A percentile compares a stretch with the other conserved stretches of the same genome.
These are phyloP conservation scores for Ceratitis capitata DNA, from an alignment of 1,140 invertebrate genomes.

Conservation along the genomic window DNA sequence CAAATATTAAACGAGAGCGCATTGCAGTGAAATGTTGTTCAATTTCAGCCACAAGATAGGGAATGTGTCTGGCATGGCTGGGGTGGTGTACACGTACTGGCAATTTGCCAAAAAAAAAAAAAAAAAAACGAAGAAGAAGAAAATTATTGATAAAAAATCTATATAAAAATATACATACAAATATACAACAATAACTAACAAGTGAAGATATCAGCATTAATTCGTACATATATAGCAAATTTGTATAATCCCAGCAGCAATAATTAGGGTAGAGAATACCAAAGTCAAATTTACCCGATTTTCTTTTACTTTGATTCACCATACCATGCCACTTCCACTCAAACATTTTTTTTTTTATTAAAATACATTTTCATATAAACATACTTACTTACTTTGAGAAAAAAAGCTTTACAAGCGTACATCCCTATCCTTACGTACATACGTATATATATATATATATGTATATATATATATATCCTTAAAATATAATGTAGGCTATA, in stretches of 20 bases:
- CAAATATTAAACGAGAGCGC: neutral
- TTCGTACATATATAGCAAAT: no score
- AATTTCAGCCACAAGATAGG: neutral
- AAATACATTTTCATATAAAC: no score
- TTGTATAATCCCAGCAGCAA: no score
- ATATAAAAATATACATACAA: neutral
- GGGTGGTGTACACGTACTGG: neutral
- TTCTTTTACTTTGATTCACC: no score
- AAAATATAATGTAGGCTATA: neutral
- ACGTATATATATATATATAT: neutral
- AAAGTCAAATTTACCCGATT: no score
- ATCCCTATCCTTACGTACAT: no score
- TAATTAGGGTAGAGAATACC: no score
- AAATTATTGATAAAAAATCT: neutral
- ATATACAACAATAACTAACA: neutral
- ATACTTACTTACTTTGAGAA: no score
- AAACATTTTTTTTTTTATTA: no score
- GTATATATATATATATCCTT: neutral
- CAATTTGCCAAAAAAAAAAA: neutral
- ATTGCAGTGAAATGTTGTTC: neutral
- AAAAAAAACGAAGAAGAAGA: neutral
- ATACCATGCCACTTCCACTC: no score
- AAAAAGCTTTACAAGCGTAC: no score
- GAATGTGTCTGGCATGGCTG: neutral
- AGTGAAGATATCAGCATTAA: no score